phyloP scores from a whole-genome alignment of 2,113 vertebrate species.

The Argyrosomus japonicus region DNA sequence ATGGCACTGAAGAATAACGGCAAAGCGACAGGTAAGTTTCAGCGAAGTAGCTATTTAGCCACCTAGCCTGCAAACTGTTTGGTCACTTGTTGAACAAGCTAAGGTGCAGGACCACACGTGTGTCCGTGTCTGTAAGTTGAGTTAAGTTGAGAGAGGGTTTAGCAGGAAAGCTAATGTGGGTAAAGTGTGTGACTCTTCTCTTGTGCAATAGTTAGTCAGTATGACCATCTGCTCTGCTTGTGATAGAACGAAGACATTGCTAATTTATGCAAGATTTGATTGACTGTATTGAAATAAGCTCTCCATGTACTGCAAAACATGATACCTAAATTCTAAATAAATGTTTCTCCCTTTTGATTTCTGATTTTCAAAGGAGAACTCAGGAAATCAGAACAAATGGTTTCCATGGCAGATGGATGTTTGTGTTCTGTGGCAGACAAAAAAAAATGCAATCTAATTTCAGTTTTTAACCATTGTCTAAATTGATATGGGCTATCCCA shows the following conservation, averaged over 20 bases:
- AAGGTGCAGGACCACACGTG: neutral
- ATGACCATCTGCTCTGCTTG: neutral
- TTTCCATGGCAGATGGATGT: neutral
- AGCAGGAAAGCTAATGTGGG: neutral
- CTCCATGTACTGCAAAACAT: neutral
- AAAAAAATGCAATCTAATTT: neutral
- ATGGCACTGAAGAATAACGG: neutral
- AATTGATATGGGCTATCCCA: conserved; percentile 30
- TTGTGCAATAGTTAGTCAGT: neutral
- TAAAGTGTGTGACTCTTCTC: neutral
- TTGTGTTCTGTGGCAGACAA: too few species aligned
- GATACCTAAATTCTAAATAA: too few species aligned
- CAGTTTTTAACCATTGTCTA: conserved; percentile 12
- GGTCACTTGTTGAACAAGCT: neutral
- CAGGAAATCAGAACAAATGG: neutral
- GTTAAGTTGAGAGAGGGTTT: neutral
- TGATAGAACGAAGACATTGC: neutral
- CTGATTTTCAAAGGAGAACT: neutral
- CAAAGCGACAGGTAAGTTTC: too few species aligned
- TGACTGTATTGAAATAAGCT: neutral
- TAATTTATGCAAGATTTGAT: neutral
- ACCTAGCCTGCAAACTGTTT: neutral
- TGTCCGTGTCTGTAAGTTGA: neutral
- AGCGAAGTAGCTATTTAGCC: neutral
- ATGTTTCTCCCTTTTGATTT: neutral